A percentile compares a stretch with the other conserved stretches of the same genome.
Evolutionary conservation across 92 coral and sea anemone genomes (phyloP).

Genomic region (Phenganax stokvisi): DNA sequence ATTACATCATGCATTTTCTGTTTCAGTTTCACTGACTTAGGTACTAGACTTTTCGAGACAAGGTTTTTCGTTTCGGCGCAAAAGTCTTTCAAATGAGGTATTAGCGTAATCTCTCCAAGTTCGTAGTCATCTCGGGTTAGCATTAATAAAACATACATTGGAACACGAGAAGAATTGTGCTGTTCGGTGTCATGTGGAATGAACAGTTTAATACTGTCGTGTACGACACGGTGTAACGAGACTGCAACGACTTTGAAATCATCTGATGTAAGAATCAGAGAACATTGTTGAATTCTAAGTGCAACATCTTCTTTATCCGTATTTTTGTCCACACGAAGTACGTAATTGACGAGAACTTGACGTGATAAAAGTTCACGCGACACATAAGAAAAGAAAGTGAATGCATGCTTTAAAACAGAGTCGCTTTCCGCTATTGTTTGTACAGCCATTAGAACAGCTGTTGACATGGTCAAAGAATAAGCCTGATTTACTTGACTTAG

Average conservation of each 20-base stretch:
- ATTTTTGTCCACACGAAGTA: neutral
- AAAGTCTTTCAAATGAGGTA: conserved; percentile 26
- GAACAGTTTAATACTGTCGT: neutral
- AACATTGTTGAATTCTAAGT: conserved; percentile 27
- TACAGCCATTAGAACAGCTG: conserved; percentile 36
- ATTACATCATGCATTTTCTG: neutral
- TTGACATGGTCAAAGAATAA: conserved; percentile 41
- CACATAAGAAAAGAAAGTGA: conserved; percentile 27
- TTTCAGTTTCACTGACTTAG: neutral
- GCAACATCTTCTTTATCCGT: conserved; percentile 35
- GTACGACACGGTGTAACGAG: conserved; percentile 19
- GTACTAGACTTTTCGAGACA: neutral
- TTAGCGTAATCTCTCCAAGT: conserved; percentile 15
- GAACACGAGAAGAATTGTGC: neutral
- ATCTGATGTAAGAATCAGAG: conserved; percentile 37
- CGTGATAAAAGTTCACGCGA: conserved; percentile 16
- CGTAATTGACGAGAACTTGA: conserved; percentile 30
- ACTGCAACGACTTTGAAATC: conserved; percentile 16
- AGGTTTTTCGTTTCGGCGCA: neutral
- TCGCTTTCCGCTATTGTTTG: conserved; percentile 7
- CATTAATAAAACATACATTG: neutral
- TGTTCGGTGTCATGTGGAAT: neutral
- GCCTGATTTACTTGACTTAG: conserved; percentile 19
- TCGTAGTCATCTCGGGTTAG: neutral
- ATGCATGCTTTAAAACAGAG: neutral